Base-by-base conservation (phyloP, 2,888 invertebrate genomes). In the Himalopsyche kuldschensis region DNA sequence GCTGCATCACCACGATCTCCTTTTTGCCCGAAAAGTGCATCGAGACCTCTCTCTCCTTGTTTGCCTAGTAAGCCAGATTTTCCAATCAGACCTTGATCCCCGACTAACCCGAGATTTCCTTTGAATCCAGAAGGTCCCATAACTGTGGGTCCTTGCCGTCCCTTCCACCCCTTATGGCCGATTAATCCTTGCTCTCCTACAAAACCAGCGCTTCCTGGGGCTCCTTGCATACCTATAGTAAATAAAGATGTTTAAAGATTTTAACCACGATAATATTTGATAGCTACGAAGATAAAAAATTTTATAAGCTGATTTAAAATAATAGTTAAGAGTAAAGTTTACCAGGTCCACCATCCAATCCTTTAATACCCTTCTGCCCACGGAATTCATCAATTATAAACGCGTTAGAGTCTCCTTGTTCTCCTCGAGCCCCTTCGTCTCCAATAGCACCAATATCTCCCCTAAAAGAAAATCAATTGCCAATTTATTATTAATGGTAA, bases 101-200 rank as follows among this genome's bases (percentile, higher is more conserved):
- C 96, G 31, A 91, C 92, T 77, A 93, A 89, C 46, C 96, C 97
- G 0, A 91, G 90, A 86, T 92, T 92, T 4, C 96, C 96, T 89
- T 95, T 95, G 11, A 90, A 88, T 20, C 97, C 97, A 35, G 89
- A 87, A 0, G 90, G 89, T 30, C 95, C 96, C 15, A 84, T 81
- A 3, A 88, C 69, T 83, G 91, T 88, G 10, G 88, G 88, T 63
- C 94, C 94, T 6, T 90, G 89, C 0, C 88, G 80, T n/a, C 94
- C 93, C 0, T 89, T 87, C 32, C 88, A 89, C 24, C 92, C 92
- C 48, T 89, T 88, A 8, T 88, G 84, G 31, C 92, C 92, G 31
- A 88, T 85, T 10, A 89, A 88, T n/a, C 90, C 90, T 0, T 86
- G 87, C 80, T 91, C 90, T 69, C 92, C 92, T 84, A 90, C 90